phyloP scores from a whole-genome alignment of 2,888 invertebrate species.

The Blera fallax region DNA sequence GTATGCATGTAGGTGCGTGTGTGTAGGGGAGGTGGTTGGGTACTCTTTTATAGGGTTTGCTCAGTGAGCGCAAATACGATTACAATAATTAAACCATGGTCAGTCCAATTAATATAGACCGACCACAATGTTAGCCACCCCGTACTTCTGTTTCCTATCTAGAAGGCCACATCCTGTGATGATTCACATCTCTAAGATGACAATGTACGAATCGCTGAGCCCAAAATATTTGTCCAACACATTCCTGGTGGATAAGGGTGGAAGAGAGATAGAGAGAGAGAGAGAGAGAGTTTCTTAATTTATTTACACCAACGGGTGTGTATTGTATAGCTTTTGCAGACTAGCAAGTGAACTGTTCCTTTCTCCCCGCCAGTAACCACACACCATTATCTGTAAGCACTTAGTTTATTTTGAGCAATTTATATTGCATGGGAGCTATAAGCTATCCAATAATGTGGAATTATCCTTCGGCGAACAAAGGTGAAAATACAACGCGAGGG shows the following conservation, averaged over 20 bases:
- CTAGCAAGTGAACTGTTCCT: slow-evolving; percentile 31
- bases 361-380: slow-evolving; percentile 35
- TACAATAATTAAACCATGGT: slow-evolving; percentile 70
- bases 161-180: slow-evolving; percentile 2
- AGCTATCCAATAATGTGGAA: slow-evolving; percentile 66
- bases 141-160: not conserved
- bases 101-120: slow-evolving; percentile 61
- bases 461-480: slow-evolving; percentile 66
- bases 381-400: slow-evolving; percentile 65
- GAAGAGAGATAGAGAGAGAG: no score
- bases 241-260: not conserved
- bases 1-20: not conserved
- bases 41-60: slow-evolving; percentile 17
- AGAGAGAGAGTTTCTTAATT: slow-evolving; percentile 22
- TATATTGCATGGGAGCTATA: slow-evolving; percentile 54
- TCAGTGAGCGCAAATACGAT: slow-evolving; percentile 52
- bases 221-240: slow-evolving; percentile 34
- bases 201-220: slow-evolving; percentile 25
- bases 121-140: slow-evolving; percentile 24
- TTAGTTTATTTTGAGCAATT: slow-evolving; percentile 67
- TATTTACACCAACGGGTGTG: slow-evolving; percentile 41
- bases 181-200: slow-evolving; percentile 43
- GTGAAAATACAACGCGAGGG: slow-evolving; percentile 39
- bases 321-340: slow-evolving; percentile 19
- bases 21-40: not conserved